phyloP scores from a whole-genome alignment of 2,888 invertebrate genomes.

The Iphiclides podalirius region DNA sequence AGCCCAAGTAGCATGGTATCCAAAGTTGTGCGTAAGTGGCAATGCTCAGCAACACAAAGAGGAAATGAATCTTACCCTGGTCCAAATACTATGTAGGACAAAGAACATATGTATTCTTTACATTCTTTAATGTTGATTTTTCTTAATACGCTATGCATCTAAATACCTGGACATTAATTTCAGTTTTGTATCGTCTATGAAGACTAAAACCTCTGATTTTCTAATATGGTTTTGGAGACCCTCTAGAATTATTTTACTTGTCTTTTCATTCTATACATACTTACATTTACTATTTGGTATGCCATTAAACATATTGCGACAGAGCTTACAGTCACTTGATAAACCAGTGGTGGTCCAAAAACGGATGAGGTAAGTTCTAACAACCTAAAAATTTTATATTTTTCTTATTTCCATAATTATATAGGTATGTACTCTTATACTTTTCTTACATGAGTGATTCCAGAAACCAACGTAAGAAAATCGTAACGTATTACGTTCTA shows the following conservation, averaged over 20 bases:
- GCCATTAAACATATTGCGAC: constrained; percentile 47
- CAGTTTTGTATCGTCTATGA: too few relatives aligned
- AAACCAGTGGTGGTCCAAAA: constrained; percentile 49
- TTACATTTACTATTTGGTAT: constrained; percentile 54
- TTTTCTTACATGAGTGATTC: too few relatives aligned
- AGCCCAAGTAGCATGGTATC: constrained; percentile 62
- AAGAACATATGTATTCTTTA: not conserved
- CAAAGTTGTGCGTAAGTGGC: constrained; percentile 47
- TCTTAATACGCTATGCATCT: too few relatives aligned
- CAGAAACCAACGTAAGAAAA: too few relatives aligned
- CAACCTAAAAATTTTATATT: constrained; percentile 41
- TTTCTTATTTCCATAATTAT: not conserved
- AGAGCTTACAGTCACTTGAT: constrained; percentile 52
- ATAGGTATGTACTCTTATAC: too few relatives aligned
- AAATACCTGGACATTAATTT: too few relatives aligned
- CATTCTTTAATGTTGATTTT: too few relatives aligned
- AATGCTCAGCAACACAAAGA: constrained; percentile 42
- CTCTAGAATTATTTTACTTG: too few relatives aligned
- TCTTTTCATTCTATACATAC: too few relatives aligned
- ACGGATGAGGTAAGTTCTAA: constrained; percentile 44
- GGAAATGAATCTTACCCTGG: constrained; percentile 45
- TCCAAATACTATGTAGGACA: constrained; percentile 46
- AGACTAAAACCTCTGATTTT: too few relatives aligned
- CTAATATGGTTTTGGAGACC: too few relatives aligned
- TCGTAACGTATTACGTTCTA: too few relatives aligned